Evolutionary conservation across 2,888 invertebrate genomes (phyloP).

Genomic region (Ligdia adustata): DNA sequence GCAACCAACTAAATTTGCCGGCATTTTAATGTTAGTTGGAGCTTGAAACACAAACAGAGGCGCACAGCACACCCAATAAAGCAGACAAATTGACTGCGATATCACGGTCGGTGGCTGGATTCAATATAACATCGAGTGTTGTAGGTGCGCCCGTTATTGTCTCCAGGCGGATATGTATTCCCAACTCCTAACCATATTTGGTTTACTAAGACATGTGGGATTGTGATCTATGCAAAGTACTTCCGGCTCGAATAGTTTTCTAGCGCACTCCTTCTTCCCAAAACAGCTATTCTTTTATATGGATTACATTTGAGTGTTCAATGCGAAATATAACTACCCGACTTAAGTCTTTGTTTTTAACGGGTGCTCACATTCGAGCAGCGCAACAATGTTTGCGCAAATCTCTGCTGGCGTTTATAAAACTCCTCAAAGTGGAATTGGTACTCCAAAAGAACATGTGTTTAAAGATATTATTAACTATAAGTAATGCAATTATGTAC

Average conservation of each 20-base stretch:
- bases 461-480: no score
- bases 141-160: conserved; percentile 68
- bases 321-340: no score
- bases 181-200: conserved; percentile 43
- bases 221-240: background rate
- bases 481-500: no score
- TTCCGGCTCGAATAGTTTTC: background rate
- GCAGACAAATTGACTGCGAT: conserved; percentile 75
- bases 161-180: conserved; percentile 62
- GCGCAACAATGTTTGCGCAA: no score
- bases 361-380: no score
- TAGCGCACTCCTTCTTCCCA: no score
- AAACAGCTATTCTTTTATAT: no score
- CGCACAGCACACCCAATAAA: conserved; percentile 68
- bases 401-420: no score
- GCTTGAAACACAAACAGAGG: conserved; percentile 51
- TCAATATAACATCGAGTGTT: conserved; percentile 58
- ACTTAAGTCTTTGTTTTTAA: no score
- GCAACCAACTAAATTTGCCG: conserved; percentile 46
- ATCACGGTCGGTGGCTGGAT: conserved; percentile 58
- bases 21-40: conserved; percentile 43
- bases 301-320: no score
- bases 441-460: no score
- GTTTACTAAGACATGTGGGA: conserved; percentile 33
- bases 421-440: no score